phyloP scores from a whole-genome alignment of 1,140 invertebrate genomes.

The Amyelois transitella region DNA sequence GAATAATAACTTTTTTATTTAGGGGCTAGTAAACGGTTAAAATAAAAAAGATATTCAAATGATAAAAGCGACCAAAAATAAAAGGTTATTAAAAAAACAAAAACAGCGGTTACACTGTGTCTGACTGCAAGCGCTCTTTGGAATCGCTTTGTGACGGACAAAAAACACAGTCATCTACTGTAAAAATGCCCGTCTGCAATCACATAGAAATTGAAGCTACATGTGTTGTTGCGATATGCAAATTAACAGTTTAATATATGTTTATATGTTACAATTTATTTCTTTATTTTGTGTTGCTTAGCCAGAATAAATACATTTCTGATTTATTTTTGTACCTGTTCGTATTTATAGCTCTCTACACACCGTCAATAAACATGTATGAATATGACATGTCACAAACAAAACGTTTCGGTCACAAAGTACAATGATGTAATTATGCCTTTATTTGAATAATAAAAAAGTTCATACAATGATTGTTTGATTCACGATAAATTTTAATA shows the following conservation, averaged over 20 bases:
- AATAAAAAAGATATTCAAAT: not conserved
- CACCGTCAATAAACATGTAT: too few species aligned
- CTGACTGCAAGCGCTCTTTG: not conserved
- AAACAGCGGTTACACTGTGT: not conserved
- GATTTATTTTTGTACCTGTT: too few species aligned
- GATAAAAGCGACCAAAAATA: not conserved
- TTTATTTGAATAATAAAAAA: too few species aligned
- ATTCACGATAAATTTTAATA: not conserved
- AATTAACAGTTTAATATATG: too few species aligned
- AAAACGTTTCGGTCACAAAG: too few species aligned
- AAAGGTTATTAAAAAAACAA: not conserved
- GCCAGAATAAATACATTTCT: too few species aligned
- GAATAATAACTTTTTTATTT: not conserved
- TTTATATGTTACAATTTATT: too few species aligned
- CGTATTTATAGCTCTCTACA: too few species aligned
- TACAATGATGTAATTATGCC: not conserved
- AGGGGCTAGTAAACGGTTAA: not conserved
- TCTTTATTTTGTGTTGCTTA: too few species aligned
- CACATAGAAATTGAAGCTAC: not conserved
- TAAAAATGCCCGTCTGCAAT: not conserved
- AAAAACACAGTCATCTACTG: not conserved
- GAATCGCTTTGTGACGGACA: not conserved
- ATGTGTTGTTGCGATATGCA: not conserved
- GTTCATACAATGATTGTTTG: not conserved
- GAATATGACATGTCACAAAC: too few species aligned